Base-by-base conservation (phyloP, 1,140 invertebrate species). In the Cephus cinctus region DNA sequence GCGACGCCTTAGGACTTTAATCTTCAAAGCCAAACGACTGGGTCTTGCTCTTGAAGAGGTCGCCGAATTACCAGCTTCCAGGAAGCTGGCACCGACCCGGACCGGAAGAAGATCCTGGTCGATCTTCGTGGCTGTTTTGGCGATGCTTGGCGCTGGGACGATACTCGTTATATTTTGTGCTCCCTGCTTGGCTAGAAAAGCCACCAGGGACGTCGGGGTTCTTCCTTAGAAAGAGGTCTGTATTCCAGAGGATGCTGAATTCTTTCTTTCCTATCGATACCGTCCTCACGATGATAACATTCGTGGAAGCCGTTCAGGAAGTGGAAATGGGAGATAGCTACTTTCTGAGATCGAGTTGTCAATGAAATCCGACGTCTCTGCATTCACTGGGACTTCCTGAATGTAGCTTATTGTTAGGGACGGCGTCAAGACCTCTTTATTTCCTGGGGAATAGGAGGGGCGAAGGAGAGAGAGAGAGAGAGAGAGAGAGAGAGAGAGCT, bases 41-140 rank as follows among this genome's bases (percentile, higher is more conserved):
- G 63, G 65, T 25, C 19, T 69, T 21, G 57, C 43, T n/a, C 43
- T 53, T 16, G 56, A 57, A n/a, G 65, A 69, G 39, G 43, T 69
- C 0, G 50, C 50, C n/a, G 59, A 62, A 40, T 44, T 67, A 20
- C 50, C 66, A 15, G 45, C 57, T 12, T 57, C 49, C 9, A 65
- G 59, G 41, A 65, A 50, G 47, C 50, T 69, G 4, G 40, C 61
- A 12, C 43, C 44, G 5, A 46, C 56, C 6, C 46, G 43, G 8
- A 54, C 54, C 19, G 25, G 52, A 16, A 47, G 48, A 11, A 43
- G 25, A 54, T 19, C 47, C 16, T 61, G 61, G 59, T 67, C 54
- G 14, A 47, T 55, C 34, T 34, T 65, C 15, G 51, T 54, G 11
- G 53, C 54, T 34, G 34, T 64, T 19, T 43, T 59, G 18, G 34